These are phyloP conservation scores for Agonopterix alstromeriana DNA, from an alignment of 2,888 invertebrate species.

Conservation along the genomic window DNA sequence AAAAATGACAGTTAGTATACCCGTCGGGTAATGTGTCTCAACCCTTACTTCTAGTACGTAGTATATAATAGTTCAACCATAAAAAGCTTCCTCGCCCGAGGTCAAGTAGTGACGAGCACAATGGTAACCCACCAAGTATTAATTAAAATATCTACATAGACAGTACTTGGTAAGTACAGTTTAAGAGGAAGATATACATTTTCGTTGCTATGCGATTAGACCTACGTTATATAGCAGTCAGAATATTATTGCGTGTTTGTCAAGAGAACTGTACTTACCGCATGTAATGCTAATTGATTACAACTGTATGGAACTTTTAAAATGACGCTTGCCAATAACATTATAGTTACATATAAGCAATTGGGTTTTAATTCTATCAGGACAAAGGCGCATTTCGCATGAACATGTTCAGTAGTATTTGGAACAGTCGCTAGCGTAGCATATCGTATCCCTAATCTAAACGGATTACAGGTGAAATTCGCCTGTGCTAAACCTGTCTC, in stretches of 20 bases:
- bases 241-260: slow-evolving; percentile 16
- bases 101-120: background rate
- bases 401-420: no score
- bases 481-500: no score
- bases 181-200: slow-evolving; percentile 6
- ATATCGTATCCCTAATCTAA: no score
- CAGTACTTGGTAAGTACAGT: slow-evolving; percentile 22
- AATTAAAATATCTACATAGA: slow-evolving; percentile 1
- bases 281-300: slow-evolving; percentile 8
- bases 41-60: no score
- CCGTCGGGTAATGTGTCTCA: no score
- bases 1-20: no score
- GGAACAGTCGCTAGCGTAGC: no score
- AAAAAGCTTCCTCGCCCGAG: no score
- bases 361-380: no score
- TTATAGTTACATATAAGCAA: background rate
- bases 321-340: slow-evolving; percentile 29
- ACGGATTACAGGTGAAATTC: no score
- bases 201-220: slow-evolving; percentile 16
- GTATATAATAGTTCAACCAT: no score
- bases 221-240: slow-evolving; percentile 4
- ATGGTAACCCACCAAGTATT: background rate
- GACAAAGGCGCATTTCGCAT: no score
- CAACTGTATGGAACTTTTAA: slow-evolving; percentile 10
- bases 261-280: slow-evolving; percentile 32